Conservation (phyloP, 2,797 vertebrate genomes). For the Nannoperca obscura region DNA sequence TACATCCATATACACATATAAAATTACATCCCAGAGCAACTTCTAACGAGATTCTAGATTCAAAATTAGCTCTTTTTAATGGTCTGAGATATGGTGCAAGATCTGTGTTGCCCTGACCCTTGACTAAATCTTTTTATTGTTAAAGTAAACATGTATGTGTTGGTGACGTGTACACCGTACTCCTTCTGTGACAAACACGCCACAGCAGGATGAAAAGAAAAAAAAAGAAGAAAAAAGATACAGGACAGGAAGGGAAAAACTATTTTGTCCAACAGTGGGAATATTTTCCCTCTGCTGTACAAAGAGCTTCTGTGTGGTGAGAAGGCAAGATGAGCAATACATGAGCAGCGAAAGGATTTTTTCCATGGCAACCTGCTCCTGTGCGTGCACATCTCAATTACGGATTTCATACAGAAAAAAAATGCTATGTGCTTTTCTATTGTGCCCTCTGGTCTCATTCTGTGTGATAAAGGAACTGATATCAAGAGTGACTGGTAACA, state of each 20-base stretch:
- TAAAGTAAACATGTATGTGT: slow-evolving; percentile 14
- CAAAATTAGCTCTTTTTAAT: not conserved
- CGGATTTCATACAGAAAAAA: slow-evolving; percentile 12
- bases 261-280: slow-evolving; percentile 43
- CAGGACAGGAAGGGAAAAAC: slow-evolving; percentile 36
- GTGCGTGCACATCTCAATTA: slow-evolving; percentile 14
- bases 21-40: not conserved
- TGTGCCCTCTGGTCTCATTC: slow-evolving; percentile 39
- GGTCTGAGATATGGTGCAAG: not conserved
- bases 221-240: not conserved
- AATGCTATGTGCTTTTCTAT: not conserved
- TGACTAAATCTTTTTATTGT: not conserved
- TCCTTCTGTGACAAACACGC: slow-evolving; percentile 50
- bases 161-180: slow-evolving; percentile 34
- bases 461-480: slow-evolving; percentile 43
- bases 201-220: slow-evolving; percentile 31
- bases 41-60: not conserved
- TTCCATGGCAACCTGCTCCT: slow-evolving; percentile 66
- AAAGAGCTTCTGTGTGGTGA: slow-evolving; percentile 78
- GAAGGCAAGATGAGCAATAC: slow-evolving; percentile 65
- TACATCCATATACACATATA: not conserved
- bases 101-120: not conserved
- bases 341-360: slow-evolving; percentile 48
- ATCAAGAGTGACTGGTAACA: slow-evolving; percentile 23
- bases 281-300: slow-evolving; percentile 68